phyloP scores from a whole-genome alignment of 2,888 invertebrate species.

The Machimus atricapillus region DNA sequence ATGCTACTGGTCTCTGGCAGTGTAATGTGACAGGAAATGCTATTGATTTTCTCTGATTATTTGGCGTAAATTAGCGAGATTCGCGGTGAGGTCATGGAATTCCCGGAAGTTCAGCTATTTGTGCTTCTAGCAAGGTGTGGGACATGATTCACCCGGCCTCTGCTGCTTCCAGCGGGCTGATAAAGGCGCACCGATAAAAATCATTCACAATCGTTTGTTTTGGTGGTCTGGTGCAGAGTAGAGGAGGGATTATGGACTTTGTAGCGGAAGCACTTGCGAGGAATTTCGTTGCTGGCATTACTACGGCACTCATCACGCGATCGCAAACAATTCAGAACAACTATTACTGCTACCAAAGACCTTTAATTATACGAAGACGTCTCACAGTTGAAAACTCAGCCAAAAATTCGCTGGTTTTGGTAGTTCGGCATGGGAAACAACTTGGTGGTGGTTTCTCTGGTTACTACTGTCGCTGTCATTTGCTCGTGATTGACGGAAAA shows the following conservation, averaged over 20 bases:
- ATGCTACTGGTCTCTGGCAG: not conserved
- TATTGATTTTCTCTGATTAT: conserved; percentile 30
- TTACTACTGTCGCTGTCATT: too few species aligned
- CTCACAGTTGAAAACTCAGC: too few species aligned
- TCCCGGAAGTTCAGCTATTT: conserved; percentile 32
- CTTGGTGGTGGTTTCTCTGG: too few species aligned
- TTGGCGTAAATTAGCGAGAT: conserved; percentile 17
- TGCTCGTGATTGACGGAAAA: too few species aligned
- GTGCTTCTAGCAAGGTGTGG: conserved; percentile 1
- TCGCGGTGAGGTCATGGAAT: conserved; percentile 34
- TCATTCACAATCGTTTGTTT: conserved; percentile 2
- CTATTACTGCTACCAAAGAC: not conserved
- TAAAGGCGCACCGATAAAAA: not conserved
- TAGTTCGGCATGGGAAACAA: too few species aligned
- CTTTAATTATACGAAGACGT: too few species aligned
- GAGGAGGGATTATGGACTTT: not conserved
- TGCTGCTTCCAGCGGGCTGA: not conserved
- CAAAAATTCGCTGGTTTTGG: too few species aligned
- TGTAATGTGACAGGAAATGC: not conserved
- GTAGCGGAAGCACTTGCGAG: conserved; percentile 8
- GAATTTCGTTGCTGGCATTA: not conserved
- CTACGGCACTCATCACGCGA: not conserved
- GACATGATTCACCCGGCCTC: not conserved
- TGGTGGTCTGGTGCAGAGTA: not conserved
- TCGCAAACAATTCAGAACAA: not conserved